phyloP scores from a whole-genome alignment of 2,888 invertebrate species.

The Pterostichus madidus region DNA sequence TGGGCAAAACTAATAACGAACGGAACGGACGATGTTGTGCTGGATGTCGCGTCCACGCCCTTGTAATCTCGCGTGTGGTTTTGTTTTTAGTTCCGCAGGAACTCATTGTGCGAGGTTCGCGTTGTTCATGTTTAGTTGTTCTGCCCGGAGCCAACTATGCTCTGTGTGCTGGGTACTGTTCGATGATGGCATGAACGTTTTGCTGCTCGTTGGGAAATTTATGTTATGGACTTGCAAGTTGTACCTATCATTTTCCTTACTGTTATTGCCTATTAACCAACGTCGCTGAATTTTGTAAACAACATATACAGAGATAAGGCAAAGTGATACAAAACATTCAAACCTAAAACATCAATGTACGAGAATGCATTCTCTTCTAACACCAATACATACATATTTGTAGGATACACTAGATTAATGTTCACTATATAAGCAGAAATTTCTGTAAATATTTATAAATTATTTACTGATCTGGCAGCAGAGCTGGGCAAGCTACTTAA shows the following conservation, averaged over 20 bases:
- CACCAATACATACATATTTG: too few species aligned
- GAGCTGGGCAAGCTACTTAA: too few species aligned
- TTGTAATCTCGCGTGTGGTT: conserved; percentile 35
- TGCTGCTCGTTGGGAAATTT: conserved; percentile 25
- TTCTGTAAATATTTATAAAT: too few species aligned
- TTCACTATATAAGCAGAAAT: too few species aligned
- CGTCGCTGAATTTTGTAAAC: conserved; percentile 13
- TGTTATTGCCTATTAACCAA: conserved; percentile 48
- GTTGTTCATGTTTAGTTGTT: neutral
- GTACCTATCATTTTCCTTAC: conserved; percentile 48
- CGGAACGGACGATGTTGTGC: neutral
- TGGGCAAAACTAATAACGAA: conserved; percentile 64
- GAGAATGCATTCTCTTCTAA: too few species aligned
- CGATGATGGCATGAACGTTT: neutral
- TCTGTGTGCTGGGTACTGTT: neutral
- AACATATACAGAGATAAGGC: conserved; percentile 27
- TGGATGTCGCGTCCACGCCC: conserved; percentile 30
- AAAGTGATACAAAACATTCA: neutral
- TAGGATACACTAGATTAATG: too few species aligned
- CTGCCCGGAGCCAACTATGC: neutral
- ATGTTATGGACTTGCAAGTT: conserved; percentile 42
- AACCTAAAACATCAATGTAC: neutral
- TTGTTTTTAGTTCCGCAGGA: conserved; percentile 53
- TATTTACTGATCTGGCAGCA: too few species aligned
- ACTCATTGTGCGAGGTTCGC: conserved; percentile 21